Conservation (phyloP, 2,113 vertebrate genomes). For the Cyanoderma ruficeps region DNA sequence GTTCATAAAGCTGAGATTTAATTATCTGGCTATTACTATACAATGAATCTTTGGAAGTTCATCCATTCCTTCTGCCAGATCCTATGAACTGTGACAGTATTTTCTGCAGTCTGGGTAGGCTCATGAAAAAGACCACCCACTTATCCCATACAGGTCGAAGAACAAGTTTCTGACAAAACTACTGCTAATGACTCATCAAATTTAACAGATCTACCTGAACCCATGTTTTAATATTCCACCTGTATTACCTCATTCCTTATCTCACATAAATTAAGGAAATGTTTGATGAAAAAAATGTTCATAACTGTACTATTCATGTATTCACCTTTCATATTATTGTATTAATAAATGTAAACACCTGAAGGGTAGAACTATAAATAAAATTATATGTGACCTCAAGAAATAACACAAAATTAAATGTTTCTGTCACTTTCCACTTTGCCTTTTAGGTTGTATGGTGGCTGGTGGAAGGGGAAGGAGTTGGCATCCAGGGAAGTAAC, state of each 20-base stretch:
- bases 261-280: not conserved
- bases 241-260: not conserved
- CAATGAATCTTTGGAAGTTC: not conserved
- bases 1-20: not conserved
- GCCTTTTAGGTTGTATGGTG: not conserved
- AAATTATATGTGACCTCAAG: not conserved
- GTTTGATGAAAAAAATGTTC: not conserved
- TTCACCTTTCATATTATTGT: not conserved
- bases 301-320: not conserved
- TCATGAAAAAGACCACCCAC: not conserved
- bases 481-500: not conserved
- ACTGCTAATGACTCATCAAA: not conserved
- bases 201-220: not conserved
- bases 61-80: not conserved
- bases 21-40: not conserved
- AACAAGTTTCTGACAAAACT: not conserved
- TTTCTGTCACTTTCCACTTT: not conserved
- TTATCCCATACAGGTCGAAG: not conserved
- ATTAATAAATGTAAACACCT: not conserved
- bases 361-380: not conserved
- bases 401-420: not conserved
- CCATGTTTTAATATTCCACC: not conserved
- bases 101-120: not conserved
- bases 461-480: not conserved
- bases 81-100: not conserved